These are phyloP conservation scores for Brenthis hecate DNA, from an alignment of 2,888 invertebrate genomes.

Conservation along the genomic window DNA sequence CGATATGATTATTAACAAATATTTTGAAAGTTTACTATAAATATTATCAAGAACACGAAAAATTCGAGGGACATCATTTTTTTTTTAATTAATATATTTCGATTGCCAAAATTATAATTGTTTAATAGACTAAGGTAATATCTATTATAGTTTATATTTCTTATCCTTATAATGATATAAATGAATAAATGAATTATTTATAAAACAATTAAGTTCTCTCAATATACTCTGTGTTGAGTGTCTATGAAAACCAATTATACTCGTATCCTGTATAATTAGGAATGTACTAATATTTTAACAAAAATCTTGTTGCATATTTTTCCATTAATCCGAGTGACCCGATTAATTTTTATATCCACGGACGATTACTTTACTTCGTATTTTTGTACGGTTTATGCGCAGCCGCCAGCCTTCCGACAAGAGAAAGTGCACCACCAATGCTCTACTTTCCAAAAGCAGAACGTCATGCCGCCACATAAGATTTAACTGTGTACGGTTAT, in stretches of 20 bases:
- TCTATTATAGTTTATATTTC: too few relatives aligned
- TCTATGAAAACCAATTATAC: too few relatives aligned
- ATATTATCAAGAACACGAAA: not conserved
- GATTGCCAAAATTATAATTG: too few relatives aligned
- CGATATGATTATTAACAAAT: not conserved
- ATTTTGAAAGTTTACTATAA: not conserved
- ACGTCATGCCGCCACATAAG: conserved; percentile 51
- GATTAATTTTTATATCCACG: not conserved
- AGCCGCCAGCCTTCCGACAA: conserved; percentile 58
- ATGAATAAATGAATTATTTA: too few relatives aligned
- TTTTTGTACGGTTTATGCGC: conserved; percentile 65
- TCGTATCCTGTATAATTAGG: too few relatives aligned
- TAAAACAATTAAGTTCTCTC: too few relatives aligned
- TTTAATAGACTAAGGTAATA: too few relatives aligned
- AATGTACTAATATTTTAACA: not conserved
- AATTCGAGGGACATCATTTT: too few relatives aligned
- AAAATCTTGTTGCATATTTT: not conserved
- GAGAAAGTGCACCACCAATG: conserved; percentile 72
- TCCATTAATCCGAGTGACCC: not conserved
- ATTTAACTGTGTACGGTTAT: conserved; percentile 37
- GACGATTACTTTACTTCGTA: conserved; percentile 41
- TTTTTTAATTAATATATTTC: too few relatives aligned
- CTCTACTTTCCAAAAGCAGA: conserved; percentile 72
- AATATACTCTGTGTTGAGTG: too few relatives aligned
- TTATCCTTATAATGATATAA: too few relatives aligned